A percentile compares a stretch with the other conserved stretches of the same genome.
Evolutionary conservation across 2,797 vertebrate species (phyloP).

Genomic region (Sebastes ruberrimus): DNA sequence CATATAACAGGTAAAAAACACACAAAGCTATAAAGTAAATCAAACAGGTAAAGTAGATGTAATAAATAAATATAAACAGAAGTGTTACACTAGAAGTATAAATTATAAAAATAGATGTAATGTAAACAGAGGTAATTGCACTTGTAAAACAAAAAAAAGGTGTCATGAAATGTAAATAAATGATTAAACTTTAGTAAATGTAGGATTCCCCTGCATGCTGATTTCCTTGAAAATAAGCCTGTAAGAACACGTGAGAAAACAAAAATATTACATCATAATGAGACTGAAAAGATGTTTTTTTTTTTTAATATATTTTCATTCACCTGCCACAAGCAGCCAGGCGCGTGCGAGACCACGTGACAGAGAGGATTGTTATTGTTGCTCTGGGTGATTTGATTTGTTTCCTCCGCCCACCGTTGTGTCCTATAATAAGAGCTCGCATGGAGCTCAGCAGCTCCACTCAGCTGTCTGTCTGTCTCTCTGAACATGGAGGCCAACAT

Average conservation of each 20-base stretch:
- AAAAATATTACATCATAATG: neutral
- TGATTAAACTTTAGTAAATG: neutral
- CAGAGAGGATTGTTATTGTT: neutral
- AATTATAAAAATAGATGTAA: too few species aligned
- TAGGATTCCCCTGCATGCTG: neutral
- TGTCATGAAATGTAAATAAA: neutral
- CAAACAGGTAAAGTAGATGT: too few species aligned
- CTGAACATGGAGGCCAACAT: conserved; percentile 85
- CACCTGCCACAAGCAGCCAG: neutral
- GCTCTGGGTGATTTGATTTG: neutral
- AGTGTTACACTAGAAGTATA: too few species aligned
- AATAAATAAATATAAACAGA: too few species aligned
- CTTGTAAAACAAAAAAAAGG: too few species aligned
- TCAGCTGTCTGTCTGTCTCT: conserved; percentile 10
- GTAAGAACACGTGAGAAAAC: neutral
- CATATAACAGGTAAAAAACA: too few species aligned
- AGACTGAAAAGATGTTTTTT: neutral
- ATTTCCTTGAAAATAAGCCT: neutral
- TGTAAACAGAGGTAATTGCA: too few species aligned
- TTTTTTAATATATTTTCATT: neutral
- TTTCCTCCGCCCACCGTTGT: conserved; percentile 41
- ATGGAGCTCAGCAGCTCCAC: conserved; percentile 6
- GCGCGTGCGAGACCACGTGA: conserved; percentile 1
- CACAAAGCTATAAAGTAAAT: too few species aligned
- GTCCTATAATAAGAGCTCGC: conserved; percentile 24